Base-by-base conservation (phyloP, 2,113 vertebrate species). In the Haemorhous mexicanus region DNA sequence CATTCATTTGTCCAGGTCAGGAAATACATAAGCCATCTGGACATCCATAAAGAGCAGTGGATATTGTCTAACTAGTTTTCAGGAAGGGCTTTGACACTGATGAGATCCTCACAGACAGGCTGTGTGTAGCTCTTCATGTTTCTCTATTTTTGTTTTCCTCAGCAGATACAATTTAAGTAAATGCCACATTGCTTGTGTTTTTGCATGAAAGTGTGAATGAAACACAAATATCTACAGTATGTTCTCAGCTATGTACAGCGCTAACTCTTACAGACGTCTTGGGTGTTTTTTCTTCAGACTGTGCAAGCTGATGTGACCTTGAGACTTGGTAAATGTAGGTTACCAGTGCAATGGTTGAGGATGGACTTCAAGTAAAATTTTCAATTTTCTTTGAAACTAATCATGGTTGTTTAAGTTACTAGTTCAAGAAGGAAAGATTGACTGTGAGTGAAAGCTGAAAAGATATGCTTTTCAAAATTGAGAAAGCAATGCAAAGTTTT, bases 101-200 rank as follows among this genome's bases (percentile, higher is more conserved):
- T 55, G 32, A 66, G 47, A 35, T 46, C 22, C 30, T 85, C 50
- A 44, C 8, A 70, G 11, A 35, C 4, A 33, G 70, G 13, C 7
- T 30, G 7, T 21, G 16, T 30, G 18, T 35, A 52, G 8, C 10
- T 72, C 13, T 75, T 72, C 20, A 22, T 2, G 1, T 11, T 43
- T 23, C 20, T n/a, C 6, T 50, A 3, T 0, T 35, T 50, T 62
- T 58, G 32, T 35, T 56, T 72, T 30, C 24, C 11, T 47, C 0
- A 0, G 32, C 30, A 80, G 24, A 35, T 18, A 62, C 3, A 77
- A 56, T 66, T 27, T 76, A 16, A 66, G 11, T 61, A 92, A 90
- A 75, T n/a, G 4, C 0, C 7, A 14, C 0, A 0, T 82, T 67
- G 35, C 7, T 22, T 64, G 22, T 67, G 13, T 0, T 80, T 91